Evolutionary conservation across 2,113 vertebrate genomes (phyloP).

Genomic region (Chaenogobius annularis): DNA sequence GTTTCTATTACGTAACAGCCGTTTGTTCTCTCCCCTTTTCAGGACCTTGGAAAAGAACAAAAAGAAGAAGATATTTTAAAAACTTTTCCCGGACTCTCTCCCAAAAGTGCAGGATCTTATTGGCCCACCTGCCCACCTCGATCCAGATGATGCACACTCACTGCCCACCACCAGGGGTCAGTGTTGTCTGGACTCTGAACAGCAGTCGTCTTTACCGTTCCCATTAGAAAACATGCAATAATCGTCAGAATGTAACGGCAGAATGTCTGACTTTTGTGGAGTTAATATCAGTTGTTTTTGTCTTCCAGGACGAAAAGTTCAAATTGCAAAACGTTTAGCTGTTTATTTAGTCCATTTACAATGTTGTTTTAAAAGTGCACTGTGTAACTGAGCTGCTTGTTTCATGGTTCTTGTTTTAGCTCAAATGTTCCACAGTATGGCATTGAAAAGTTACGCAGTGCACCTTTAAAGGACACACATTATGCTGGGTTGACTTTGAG

Average conservation of each 20-base stretch:
- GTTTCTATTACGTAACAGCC: background rate
- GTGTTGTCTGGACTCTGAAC: slow-evolving; percentile 30
- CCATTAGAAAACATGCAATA: background rate
- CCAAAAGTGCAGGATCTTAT: slow-evolving; percentile 74
- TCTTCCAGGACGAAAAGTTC: background rate
- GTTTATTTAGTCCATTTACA: background rate
- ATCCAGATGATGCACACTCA: slow-evolving; percentile 70
- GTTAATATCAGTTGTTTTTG: background rate
- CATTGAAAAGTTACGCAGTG: background rate
- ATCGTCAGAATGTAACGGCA: background rate
- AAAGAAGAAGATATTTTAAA: slow-evolving; percentile 98
- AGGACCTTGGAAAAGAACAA: slow-evolving; percentile 99
- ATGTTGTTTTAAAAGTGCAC: background rate
- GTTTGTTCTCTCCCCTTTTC: slow-evolving; percentile 10
- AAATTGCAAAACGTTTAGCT: too few species aligned
- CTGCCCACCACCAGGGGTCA: slow-evolving; percentile 59
- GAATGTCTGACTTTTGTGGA: background rate
- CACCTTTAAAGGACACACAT: too few species aligned
- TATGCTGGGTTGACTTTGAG: too few species aligned
- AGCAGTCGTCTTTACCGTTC: slow-evolving; percentile 11
- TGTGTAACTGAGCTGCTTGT: background rate
- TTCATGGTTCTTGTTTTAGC: too few species aligned
- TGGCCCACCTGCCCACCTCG: slow-evolving; percentile 87
- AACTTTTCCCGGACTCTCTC: slow-evolving; percentile 68
- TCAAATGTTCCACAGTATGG: too few species aligned